phyloP scores from a whole-genome alignment of 2,113 vertebrate species.

The Pterocles burchelli region DNA sequence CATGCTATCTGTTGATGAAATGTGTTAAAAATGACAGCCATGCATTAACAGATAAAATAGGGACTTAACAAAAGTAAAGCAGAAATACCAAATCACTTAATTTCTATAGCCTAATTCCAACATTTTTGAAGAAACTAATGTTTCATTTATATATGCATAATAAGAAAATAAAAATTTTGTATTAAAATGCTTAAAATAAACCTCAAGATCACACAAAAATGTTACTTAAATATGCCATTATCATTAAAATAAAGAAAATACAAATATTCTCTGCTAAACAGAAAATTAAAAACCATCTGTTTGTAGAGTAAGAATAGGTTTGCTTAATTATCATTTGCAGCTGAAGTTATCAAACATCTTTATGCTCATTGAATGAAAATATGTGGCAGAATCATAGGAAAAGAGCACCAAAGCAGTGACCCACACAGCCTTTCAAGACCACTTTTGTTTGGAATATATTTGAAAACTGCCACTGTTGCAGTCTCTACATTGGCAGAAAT shows the following conservation, averaged over 20 bases:
- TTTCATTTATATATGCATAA: background rate
- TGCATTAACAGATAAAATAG: background rate
- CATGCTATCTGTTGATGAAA: background rate
- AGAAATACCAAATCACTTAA: background rate
- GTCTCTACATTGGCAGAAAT: background rate
- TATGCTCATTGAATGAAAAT: background rate
- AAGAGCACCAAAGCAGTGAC: background rate
- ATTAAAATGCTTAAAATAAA: slow-evolving; percentile 7
- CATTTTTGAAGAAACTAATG: background rate
- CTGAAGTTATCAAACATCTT: background rate
- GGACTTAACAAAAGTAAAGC: background rate
- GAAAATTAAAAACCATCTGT: background rate
- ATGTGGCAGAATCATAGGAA: background rate
- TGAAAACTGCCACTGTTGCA: background rate
- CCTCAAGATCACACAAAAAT: background rate
- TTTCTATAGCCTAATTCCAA: background rate
- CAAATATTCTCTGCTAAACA: background rate
- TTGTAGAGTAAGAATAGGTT: background rate
- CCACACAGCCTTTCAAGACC: background rate
- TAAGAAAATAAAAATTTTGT: background rate
- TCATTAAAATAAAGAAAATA: slow-evolving; percentile 6
- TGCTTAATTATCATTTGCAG: background rate
- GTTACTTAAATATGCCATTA: background rate
- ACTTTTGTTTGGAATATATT: background rate
- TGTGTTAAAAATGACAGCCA: background rate